Conservation (phyloP, 2,888 invertebrate genomes). For the Galeopsomyia nigrocyanea region DNA sequence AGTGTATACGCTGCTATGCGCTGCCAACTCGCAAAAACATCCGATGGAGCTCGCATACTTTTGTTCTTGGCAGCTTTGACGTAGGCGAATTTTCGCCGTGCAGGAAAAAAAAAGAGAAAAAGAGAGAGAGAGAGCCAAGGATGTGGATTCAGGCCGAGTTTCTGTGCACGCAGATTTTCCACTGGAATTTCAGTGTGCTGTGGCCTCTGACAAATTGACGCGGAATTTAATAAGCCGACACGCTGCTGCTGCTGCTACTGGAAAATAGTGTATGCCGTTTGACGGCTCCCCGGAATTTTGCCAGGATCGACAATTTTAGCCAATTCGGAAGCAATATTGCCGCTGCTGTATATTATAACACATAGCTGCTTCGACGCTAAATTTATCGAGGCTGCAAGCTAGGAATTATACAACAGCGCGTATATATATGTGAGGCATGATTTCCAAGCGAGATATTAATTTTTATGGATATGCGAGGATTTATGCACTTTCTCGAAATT, state of each 20-base stretch:
- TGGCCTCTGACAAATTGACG: conserved; percentile 14
- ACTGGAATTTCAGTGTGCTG: conserved; percentile 6
- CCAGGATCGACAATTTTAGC: conserved; percentile 11
- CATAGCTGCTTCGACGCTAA: background rate
- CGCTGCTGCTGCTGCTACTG: background rate
- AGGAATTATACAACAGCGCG: background rate
- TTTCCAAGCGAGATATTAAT: background rate
- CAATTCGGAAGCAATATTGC: conserved; percentile 14
- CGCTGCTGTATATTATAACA: background rate
- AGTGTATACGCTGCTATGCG: background rate
- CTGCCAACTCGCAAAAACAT: conserved; percentile 21
- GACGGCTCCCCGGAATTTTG: background rate
- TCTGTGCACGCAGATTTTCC: conserved; percentile 14
- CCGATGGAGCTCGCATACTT: background rate
- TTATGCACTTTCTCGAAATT: too few relatives aligned
- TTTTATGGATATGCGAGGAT: too few relatives aligned
- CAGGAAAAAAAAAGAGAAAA: background rate
- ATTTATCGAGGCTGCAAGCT: conserved; percentile 1
- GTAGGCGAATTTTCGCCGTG: background rate
- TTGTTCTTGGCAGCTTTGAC: conserved; percentile 33
- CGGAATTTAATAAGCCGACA: conserved; percentile 26
- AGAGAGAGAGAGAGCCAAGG: too few relatives aligned
- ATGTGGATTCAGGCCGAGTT: background rate
- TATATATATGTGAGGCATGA: too few relatives aligned
- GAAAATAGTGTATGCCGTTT: conserved; percentile 2